Evolutionary conservation across 2,797 vertebrate genomes (phyloP).

Genomic region (Brachymystax lenok): DNA sequence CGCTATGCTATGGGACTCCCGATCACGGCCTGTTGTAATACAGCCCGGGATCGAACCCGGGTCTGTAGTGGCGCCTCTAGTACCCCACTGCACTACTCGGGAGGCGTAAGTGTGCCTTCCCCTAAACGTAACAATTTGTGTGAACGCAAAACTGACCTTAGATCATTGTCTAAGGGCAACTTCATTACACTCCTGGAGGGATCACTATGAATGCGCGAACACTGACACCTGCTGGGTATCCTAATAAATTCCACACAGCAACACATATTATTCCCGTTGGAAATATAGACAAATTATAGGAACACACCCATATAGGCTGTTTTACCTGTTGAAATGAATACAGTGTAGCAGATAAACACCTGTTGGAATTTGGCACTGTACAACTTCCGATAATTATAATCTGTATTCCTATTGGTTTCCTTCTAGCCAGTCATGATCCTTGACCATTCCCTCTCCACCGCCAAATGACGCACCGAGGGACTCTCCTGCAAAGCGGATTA

Average conservation of each 20-base stretch:
- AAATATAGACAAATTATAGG: background rate
- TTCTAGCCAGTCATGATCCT: constrained; percentile 1
- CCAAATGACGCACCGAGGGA: constrained; percentile 3
- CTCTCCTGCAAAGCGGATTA: constrained; percentile 6
- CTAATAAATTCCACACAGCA: background rate
- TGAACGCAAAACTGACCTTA: too few relatives aligned
- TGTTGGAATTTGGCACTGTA: background rate
- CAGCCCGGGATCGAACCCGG: too few relatives aligned
- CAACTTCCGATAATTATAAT: background rate
- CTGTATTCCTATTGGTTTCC: constrained; percentile 1
- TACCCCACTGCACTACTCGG: too few relatives aligned
- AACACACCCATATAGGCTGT: background rate
- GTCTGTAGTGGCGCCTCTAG: too few relatives aligned
- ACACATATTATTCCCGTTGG: background rate
- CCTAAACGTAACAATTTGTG: background rate
- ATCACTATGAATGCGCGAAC: background rate
- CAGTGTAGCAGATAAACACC: background rate
- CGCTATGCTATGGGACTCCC: too few relatives aligned
- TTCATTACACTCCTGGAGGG: too few relatives aligned
- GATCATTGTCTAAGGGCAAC: too few relatives aligned
- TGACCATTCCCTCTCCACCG: constrained; percentile 1
- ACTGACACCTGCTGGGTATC: background rate
- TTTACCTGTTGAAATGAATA: background rate
- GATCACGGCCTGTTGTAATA: too few relatives aligned
- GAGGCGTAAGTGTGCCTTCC: too few relatives aligned